Evolutionary conservation across 2,888 invertebrate genomes (phyloP).

Genomic region (Protophormia terraenovae): DNA sequence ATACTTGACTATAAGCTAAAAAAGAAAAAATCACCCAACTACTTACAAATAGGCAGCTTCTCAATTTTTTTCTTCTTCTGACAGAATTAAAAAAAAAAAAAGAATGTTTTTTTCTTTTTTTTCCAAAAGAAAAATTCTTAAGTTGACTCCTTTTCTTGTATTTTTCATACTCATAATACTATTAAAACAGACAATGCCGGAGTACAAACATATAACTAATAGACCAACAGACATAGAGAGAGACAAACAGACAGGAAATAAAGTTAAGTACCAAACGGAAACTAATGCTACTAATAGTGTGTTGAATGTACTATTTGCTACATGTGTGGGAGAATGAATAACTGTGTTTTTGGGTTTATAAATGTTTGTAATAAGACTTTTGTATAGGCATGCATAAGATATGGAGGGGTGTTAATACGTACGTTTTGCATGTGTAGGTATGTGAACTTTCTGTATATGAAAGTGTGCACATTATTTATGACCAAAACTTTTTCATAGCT

Average conservation of each 20-base stretch:
- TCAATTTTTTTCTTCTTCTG: background rate
- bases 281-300: constrained; percentile 65
- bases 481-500: constrained; percentile 73
- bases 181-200: constrained; percentile 47
- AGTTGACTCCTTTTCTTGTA: background rate
- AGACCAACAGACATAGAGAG: background rate
- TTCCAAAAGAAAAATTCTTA: background rate
- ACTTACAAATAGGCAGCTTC: constrained; percentile 60
- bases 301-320: too few species aligned
- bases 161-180: constrained; percentile 3
- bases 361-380: constrained; percentile 46
- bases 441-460: background rate
- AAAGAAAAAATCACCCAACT: constrained; percentile 36
- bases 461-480: constrained; percentile 73
- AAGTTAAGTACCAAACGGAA: constrained; percentile 67
- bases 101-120: constrained; percentile 28
- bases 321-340: constrained; percentile 1
- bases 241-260: constrained; percentile 57
- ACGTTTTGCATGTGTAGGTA: background rate
- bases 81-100: background rate
- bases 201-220: constrained; percentile 1
- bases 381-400: constrained; percentile 33
- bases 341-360: background rate
- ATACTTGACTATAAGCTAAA: constrained; percentile 17
- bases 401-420: constrained; percentile 4